Evolutionary conservation across 1,140 invertebrate genomes (phyloP).

Genomic region (Hetaerina americana): DNA sequence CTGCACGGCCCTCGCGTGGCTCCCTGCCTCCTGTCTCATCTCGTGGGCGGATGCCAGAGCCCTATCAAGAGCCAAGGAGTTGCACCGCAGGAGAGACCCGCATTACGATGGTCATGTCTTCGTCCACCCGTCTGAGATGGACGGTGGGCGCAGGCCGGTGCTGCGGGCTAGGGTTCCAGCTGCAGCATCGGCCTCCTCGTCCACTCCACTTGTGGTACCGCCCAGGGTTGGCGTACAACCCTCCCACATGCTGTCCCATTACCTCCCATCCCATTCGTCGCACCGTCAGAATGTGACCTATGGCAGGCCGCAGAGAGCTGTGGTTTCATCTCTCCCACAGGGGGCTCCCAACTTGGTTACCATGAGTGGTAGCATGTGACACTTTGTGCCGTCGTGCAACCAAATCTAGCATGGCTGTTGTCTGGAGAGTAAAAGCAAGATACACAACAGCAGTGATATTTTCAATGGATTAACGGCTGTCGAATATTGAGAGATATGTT

Average conservation of each 20-base stretch:
- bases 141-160: background rate
- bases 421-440: too few species aligned
- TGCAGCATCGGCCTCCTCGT: background rate
- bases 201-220: background rate
- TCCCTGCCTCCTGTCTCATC: conserved; percentile 64
- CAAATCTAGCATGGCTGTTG: too few species aligned
- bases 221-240: background rate
- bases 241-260: background rate
- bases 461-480: too few species aligned
- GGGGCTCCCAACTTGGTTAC: background rate
- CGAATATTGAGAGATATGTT: too few species aligned
- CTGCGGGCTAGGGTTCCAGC: background rate
- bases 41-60: background rate
- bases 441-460: too few species aligned
- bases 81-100: background rate
- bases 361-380: background rate
- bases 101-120: background rate
- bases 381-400: too few species aligned
- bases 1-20: conserved; percentile 80
- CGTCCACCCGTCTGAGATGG: background rate
- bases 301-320: background rate
- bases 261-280: background rate
- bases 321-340: background rate
- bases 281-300: background rate
- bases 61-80: background rate